phyloP scores from a whole-genome alignment of 2,888 invertebrate genomes.

The Volucella zonaria region DNA sequence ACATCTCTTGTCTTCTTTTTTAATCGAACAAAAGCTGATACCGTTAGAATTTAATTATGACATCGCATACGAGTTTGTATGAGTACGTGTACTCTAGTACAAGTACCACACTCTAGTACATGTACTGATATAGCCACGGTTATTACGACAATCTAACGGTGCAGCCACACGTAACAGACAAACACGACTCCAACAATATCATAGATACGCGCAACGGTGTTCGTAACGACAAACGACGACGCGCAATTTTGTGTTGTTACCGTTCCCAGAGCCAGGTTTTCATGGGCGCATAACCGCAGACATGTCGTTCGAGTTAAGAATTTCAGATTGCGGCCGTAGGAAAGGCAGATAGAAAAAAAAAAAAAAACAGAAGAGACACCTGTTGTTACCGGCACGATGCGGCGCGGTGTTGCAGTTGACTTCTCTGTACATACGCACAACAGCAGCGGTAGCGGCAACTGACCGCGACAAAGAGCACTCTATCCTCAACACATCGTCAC shows the following conservation, averaged over 20 bases:
- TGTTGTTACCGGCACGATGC: too few species aligned
- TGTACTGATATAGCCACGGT: slow-evolving; percentile 43
- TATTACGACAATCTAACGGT: slow-evolving; percentile 59
- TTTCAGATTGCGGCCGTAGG: neutral
- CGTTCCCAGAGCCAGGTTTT: slow-evolving; percentile 30
- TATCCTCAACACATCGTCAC: slow-evolving; percentile 3
- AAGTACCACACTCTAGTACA: too few species aligned
- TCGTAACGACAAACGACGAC: neutral
- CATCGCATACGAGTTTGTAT: neutral
- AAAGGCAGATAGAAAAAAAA: too few species aligned
- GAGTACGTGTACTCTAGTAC: neutral
- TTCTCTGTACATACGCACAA: too few species aligned
- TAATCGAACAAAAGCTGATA: neutral
- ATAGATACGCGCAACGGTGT: slow-evolving; percentile 1
- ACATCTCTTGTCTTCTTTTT: too few species aligned
- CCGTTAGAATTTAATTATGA: slow-evolving; percentile 12
- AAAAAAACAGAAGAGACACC: too few species aligned
- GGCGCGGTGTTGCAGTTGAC: too few species aligned
- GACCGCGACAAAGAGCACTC: slow-evolving; percentile 34
- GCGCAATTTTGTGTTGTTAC: slow-evolving; percentile 49
- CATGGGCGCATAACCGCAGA: slow-evolving; percentile 32
- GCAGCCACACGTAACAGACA: slow-evolving; percentile 58
- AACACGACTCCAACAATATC: slow-evolving; percentile 57
- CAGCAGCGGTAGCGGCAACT: slow-evolving; percentile 5
- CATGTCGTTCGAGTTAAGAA: slow-evolving; percentile 2